Base-by-base conservation (phyloP, 2,113 vertebrate species). In the Sebastes schlegelii region DNA sequence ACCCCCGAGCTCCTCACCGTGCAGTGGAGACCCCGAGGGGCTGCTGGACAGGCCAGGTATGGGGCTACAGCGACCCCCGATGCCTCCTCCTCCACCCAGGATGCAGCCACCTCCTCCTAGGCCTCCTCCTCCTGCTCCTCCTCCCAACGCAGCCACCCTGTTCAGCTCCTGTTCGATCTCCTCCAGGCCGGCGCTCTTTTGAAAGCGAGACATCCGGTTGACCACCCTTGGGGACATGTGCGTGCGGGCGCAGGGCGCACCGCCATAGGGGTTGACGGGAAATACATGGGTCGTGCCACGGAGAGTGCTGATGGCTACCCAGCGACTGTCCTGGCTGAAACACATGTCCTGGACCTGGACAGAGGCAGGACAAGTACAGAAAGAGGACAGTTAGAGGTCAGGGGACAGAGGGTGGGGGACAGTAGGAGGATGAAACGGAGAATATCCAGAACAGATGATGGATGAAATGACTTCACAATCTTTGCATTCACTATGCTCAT, bases 191-290 rank as follows among this genome's bases (percentile, higher is more conserved):
- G 98, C 98, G 2, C 98, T 99, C 93, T 99, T 99, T 84, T 99
- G 98, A 93, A 99, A 99, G 71, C 98, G 97, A 82, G 98, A 99
- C 97, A 99, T 98, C 80, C 98, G 96, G 88, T 99, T 99, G 51
- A 99, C 98, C 21, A 99, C 98, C 0, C 98, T 96, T 0, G 98
- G 97, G 1, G 98, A 99, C 97, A 98, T 97, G 86, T 99, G 98
- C 0, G 98, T 99, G 8, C 98, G 96, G 14, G 98, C 97, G 2
- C 98, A 99, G 51, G 98, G 98, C 67, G 96, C 96, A 0, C 98
- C 98, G 0, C 98, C 98, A 0, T 99, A 99, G 0, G 98, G 97
- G 49, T 99, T 99, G 92, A 99, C 96, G 21, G 98, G 98, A 63
- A 99, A 99, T 0, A 99, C 98, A 0, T 99, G 98, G 6, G 98